Conservation (phyloP, 1,140 invertebrate species). For the Drosophila sp. region DNA sequence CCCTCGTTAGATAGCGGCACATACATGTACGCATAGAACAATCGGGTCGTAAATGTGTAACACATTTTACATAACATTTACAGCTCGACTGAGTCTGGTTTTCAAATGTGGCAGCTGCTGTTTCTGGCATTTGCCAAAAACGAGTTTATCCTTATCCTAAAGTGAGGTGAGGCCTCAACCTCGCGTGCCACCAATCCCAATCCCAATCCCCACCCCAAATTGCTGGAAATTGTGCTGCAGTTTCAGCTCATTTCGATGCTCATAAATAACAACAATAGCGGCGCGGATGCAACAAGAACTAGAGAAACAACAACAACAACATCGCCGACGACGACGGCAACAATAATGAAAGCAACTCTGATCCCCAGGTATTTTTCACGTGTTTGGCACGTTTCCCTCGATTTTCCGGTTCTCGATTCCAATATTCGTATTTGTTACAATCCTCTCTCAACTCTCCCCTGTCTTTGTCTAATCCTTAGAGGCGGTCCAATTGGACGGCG, state of each 20-base stretch:
- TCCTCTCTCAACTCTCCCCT: slow-evolving; percentile 1
- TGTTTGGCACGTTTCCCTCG: slow-evolving; percentile 92
- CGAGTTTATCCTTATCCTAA: slow-evolving; percentile 69
- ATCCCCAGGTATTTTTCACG: slow-evolving; percentile 95
- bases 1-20: slow-evolving; percentile 49
- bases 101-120: slow-evolving; percentile 51
- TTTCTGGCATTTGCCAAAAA: slow-evolving; percentile 65
- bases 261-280: slow-evolving; percentile 76
- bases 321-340: slow-evolving; percentile 44
- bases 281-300: slow-evolving; percentile 38
- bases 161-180: slow-evolving; percentile 16
- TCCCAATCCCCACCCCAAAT: slow-evolving; percentile 25
- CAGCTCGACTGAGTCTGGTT: slow-evolving; percentile 32
- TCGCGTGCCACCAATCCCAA: slow-evolving; percentile 44
- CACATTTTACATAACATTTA: slow-evolving; percentile 57
- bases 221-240: slow-evolving; percentile 40
- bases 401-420: slow-evolving; percentile 88
- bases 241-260: slow-evolving; percentile 76
- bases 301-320: no score
- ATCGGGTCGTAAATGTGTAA: slow-evolving; percentile 38
- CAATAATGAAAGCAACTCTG: slow-evolving; percentile 55
- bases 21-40: slow-evolving; percentile 24
- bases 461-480: slow-evolving; percentile 57
- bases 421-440: slow-evolving; percentile 39
- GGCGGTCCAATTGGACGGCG: slow-evolving; percentile 21